These are phyloP conservation scores for Poecilia picta DNA, from an alignment of 2,797 vertebrate genomes.

Conservation along the genomic window DNA sequence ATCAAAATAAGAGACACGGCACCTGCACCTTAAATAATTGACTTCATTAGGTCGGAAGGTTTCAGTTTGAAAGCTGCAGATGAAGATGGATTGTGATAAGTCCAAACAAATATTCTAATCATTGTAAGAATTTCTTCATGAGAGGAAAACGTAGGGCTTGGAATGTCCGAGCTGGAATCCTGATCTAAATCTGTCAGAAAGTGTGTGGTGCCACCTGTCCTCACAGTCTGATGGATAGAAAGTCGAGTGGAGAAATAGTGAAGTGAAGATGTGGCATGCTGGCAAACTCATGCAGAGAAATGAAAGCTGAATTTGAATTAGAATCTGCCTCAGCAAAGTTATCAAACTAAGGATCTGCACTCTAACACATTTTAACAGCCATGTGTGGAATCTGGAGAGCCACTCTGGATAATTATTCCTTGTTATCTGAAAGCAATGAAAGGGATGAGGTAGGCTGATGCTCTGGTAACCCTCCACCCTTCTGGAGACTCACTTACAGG, in stretches of 20 bases:
- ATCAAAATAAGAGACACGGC: not conserved
- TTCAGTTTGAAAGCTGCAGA: not conserved
- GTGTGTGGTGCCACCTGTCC: not conserved
- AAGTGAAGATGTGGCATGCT: not conserved
- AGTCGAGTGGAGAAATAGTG: not conserved
- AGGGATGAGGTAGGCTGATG: not conserved
- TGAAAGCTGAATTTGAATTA: not conserved
- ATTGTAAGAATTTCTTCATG: not conserved
- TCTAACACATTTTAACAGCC: not conserved
- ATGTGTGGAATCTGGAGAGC: not conserved
- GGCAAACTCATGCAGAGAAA: not conserved
- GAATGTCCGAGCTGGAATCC: not conserved
- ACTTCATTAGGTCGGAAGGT: not conserved
- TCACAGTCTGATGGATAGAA: not conserved
- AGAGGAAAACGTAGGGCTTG: not conserved
- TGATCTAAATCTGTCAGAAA: not conserved
- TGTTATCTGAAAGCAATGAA: not conserved
- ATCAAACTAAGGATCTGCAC: not conserved
- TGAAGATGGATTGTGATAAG: not conserved
- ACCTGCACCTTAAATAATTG: not conserved
- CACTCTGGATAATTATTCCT: not conserved
- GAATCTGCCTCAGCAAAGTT: not conserved
- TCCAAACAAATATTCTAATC: not conserved
- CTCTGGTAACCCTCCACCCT: not conserved
- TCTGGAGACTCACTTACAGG: not conserved